phyloP scores from a whole-genome alignment of 2,888 invertebrate genomes.

The Calliopum simillimum region DNA sequence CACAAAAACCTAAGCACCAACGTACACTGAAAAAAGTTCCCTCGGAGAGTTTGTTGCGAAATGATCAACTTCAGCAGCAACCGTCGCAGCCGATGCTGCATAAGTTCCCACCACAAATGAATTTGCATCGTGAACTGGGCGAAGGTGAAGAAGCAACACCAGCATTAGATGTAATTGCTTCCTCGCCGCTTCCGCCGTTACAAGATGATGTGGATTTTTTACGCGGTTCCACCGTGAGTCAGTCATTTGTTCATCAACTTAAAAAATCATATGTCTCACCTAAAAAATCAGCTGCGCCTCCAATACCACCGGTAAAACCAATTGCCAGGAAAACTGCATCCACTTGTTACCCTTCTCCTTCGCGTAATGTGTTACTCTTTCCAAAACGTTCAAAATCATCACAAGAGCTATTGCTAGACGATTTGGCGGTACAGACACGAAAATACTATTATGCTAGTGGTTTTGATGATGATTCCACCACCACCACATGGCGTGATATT shows the following conservation, averaged over 20 bases:
- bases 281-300: conserved; percentile 54
- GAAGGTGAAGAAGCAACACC: conserved; percentile 41
- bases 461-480: not conserved
- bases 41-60: conserved; percentile 53
- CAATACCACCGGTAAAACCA: conserved; percentile 31
- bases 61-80: conserved; percentile 36
- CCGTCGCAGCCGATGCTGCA: conserved; percentile 37
- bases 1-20: conserved; percentile 16
- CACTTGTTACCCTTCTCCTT: conserved; percentile 40
- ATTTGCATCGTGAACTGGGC: conserved; percentile 47
- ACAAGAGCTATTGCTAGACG: conserved; percentile 61
- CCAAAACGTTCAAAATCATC: conserved; percentile 61
- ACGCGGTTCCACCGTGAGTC: conserved; percentile 66
- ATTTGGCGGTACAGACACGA: conserved; percentile 58
- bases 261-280: conserved; percentile 41
- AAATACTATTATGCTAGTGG: conserved; percentile 53
- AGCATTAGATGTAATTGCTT: conserved; percentile 18
- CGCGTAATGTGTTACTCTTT: conserved; percentile 53
- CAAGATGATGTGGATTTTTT: conserved; percentile 58
- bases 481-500: not conserved
- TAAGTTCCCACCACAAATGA: conserved; percentile 54
- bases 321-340: conserved; percentile 25
- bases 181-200: not conserved
- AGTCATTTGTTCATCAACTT: conserved; percentile 65
- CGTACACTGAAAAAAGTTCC: conserved; percentile 44